Evolutionary conservation across 1,140 invertebrate genomes (phyloP), one percentile per base, ranked within the genome.

Genomic region (Neodiprion fabricii): DNA sequence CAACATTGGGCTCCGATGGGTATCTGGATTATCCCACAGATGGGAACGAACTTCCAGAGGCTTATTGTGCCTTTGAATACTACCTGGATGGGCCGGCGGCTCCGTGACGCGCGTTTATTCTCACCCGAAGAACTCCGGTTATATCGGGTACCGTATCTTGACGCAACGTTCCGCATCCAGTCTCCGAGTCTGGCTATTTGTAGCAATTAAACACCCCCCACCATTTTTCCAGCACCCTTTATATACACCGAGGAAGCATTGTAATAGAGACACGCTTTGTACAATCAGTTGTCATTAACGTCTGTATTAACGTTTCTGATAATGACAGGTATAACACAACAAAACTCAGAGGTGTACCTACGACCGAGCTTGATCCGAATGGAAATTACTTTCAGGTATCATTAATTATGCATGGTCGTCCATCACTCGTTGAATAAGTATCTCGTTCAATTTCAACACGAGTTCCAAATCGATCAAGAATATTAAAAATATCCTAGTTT

Each of bases 191-290:
- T 17, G 21, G 11, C 67, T 69, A 69, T 69, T 69, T 69, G 67
- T 69, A 69, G 17, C 67, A 23, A 69, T 69, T 69, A 69, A 69
- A 47, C 21, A 23, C 11, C 40, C 67, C 17, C 67, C 67, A 1
- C 12, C 21, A 14, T 21, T 69, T 69, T 23, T 65, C 61, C 61
- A 14, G 17, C 7, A 23, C 11, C 67, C 53, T 12, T 14, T 12
- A 61, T 61, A 61, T 40, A 1, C 5, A 40, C 5, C 1, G 28
- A 40, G 28, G 28, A 40, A 40, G 28, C 28, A 40, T 40, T 3
- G 28, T 40, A 40, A 40, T 40, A 40, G 28, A 40, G 28, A 61
- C n/a, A 17, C 11, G n/a, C 53, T 17, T 61, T 17, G 11, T 17
- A 61, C 53, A 61, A 61, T 61, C 53, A 61, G 53, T 61, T 61